Evolutionary conservation across 2,888 invertebrate genomes (phyloP).

Genomic region (Cacoxenus indagator): DNA sequence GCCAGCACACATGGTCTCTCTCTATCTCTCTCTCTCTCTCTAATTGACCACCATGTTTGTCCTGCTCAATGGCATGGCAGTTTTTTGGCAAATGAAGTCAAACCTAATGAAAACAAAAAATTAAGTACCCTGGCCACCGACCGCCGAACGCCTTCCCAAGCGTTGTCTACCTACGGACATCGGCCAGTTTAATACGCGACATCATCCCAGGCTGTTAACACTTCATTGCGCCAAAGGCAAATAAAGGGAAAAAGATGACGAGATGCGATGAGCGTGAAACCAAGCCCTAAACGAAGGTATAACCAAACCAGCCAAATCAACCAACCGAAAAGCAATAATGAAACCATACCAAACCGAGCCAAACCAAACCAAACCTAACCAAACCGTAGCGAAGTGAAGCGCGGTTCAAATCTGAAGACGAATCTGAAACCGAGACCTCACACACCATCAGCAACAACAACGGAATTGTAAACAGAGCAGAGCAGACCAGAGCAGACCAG

Average conservation of each 20-base stretch:
- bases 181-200: slow-evolving; percentile 55
- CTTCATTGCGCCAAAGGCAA: slow-evolving; percentile 57
- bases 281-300: background rate
- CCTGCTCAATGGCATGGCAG: no score
- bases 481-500: background rate
- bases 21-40: no score
- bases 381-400: background rate
- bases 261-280: background rate
- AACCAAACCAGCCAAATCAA: background rate
- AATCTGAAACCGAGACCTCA: slow-evolving; percentile 39
- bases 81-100: background rate
- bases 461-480: background rate
- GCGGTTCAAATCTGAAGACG: background rate
- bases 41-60: no score
- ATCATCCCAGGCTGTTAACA: slow-evolving; percentile 61
- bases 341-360: slow-evolving; percentile 51
- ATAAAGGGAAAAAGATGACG: background rate
- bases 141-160: no score
- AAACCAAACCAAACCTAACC: slow-evolving; percentile 22
- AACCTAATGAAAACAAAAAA: background rate
- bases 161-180: background rate
- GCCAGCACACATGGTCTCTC: no score
- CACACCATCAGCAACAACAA: slow-evolving; percentile 30
- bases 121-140: no score
- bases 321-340: slow-evolving; percentile 43